Evolutionary conservation across 2,797 vertebrate species (phyloP), one percentile per base, ranked within the genome.

Genomic region (Australoheros facetus): DNA sequence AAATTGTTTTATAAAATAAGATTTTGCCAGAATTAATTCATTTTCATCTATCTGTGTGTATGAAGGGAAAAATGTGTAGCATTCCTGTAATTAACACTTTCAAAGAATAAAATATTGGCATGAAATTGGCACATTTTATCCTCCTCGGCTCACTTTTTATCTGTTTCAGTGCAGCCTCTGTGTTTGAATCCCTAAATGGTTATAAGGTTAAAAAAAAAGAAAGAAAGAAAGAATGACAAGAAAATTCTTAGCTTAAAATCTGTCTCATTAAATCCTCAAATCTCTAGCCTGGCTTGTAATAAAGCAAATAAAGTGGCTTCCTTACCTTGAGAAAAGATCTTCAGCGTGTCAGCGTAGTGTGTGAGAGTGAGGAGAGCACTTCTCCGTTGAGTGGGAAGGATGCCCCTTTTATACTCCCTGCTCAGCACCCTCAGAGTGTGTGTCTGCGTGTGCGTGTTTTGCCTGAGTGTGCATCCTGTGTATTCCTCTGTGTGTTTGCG

Each of bases 401-500:
- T 77, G 88, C 79, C 90, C 88, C 92, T 94, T 95, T 94, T 95
- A 95, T 95, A 95, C 88, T 90, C 89, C 56, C 88, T 39, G 87
- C 92, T 89, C 91, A 90, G 91, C 82, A 55, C 81, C 82, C 77
- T 86, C 87, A 54, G 66, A n/a, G 87, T 84, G 71, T 80, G 79
- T 71, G 82, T 64, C 55, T 69, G 83, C 37, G 74, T 90, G 83
- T 77, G 71, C 78, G 77, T 81, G 79, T 77, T 71, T 78, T 78
- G 56, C 74, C 60, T 85, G 69, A 21, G 66, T 60, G 72, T 79
- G 78, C 73, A 72, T 86, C 59, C 75, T 81, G 78, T 81, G 77
- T 89, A 51, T 82, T 73, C 55, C 76, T 80, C 48, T 0, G 75
- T 79, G 84, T 89, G 79, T 86, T 83, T 58, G 54, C 16, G 7